Evolutionary conservation across 2,888 invertebrate species (phyloP), one percentile per base, ranked within the genome.

Genomic region (Anthoptus insignis): DNA sequence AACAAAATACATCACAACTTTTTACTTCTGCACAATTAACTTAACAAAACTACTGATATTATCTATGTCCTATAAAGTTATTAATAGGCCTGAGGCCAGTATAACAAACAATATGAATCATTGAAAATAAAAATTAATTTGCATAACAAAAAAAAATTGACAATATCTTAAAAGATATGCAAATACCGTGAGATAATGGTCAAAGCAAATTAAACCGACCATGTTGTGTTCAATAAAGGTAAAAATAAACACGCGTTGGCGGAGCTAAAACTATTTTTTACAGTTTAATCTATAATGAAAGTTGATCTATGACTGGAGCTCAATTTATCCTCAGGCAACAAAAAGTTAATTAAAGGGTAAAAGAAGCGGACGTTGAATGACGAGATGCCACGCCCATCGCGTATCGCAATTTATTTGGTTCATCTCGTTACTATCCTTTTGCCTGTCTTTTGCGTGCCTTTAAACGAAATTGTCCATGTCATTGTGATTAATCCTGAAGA

Each of bases 301-400:
- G 45, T 50, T 32, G 70, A 66, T 73, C 64, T 67, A 69, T 65
- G 66, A 53, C 64, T 61, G 45, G 19, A 37, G 59, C 60, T 65
- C 69, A 53, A 67, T 67, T 66, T 66, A 67, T 72, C 67, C 65
- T 59, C 57, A 0, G 58, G 52, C 42, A 64, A 56, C 81, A 83
- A 89, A 90, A 89, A 88, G 88, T 86, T 89, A 90, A 89, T 91
- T 87, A 89, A 87, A 87, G 80, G 75, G 77, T 76, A 83, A 79
- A 79, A 80, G 80, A 77, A 80, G 57, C 64, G 74, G 84, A 87
- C 88, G 79, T 79, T 87, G 88, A 90, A 82, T 86, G 89, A 89
- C 83, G 85, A 83, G 80, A 59, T 60, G 68, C 78, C 78, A 76
- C 88, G 86, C 91, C 89, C 81, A 79, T 82, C 81, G 78, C 81